Base-by-base conservation (phyloP, 2,113 vertebrate species). In the Rhinoptilus africanus region DNA sequence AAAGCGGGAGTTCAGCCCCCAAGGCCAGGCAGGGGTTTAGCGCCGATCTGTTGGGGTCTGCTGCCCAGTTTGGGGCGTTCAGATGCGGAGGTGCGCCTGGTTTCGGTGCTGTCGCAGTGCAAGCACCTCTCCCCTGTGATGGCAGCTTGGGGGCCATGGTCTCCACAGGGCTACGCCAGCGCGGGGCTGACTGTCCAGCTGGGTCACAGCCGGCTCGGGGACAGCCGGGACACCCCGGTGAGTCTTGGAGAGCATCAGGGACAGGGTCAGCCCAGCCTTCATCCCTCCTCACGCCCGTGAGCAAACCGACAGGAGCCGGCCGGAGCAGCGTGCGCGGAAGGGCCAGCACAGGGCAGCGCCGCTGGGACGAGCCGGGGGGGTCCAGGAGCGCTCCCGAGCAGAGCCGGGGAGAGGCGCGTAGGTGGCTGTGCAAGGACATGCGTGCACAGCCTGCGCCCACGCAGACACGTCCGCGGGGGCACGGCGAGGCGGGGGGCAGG, bases 21-120 rank as follows among this genome's bases (percentile, higher is more conserved):
- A 7, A 0, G 2, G 6, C 37, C 37, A 8, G 30, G 56, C 66
- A 50, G 67, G 2, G 1, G 19, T 12, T 81, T 9, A 1, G 18
- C 7, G 51, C 47, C 1, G 3, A 4, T 9, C 41, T 12, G 2
- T 47, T 0, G 2, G 18, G 16, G n/a, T 8, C 16, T 2, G 0
- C 14, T 13, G 37, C 72, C 63, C 10, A 0, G 0, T 78, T 16
- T 7, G 12, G n/a, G 71, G 66, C 8, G 27, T 9, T 50, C 39
- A 4, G 39, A 4, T 1, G 0, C 24, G 12, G 41, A 8, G 43
- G 23, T 17, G 19, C 1, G 2, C 16, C 37, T 10, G 3, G 7
- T 62, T 92, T 45, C 0, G 34, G 12, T 2, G 85, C 45, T n/a
- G 13, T 3, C n/a, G 32, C 17, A 0, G 26, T 0, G 5, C 68